Evolutionary conservation across 1,140 invertebrate genomes (phyloP), one percentile per base, ranked within the genome.

Genomic region (Helicorthomorpha holstii): DNA sequence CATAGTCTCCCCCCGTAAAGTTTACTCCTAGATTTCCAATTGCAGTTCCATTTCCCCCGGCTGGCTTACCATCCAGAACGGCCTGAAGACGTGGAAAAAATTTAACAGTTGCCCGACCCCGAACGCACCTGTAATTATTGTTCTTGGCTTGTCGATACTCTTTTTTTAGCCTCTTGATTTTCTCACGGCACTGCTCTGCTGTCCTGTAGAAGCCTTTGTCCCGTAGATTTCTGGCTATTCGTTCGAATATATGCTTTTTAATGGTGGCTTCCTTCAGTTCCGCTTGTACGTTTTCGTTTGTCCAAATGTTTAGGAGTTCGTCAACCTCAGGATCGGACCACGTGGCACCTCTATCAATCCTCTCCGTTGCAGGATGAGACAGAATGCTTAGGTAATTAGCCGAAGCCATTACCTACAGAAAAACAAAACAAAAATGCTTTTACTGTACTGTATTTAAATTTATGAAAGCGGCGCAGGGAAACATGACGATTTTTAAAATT

Each of bases 81-180:
- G 44, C 44, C 21, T 46, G 44, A 10, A 46, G 44, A 7, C 44
- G 4, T 7, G 44, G 44, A 25, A 46, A 46, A 25, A 46, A 46
- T 22, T 46, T 46, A 19, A 46, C 44, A 7, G 44, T 46, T 4
- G 44, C 44, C 19, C 44, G 19, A 12, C 44, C 44, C 12, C 44
- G 7, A 7, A 46, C 44, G 44, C 44, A 46, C 25, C 44, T 46
- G 44, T 46, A 46, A 46, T 46, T 46, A 19, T 46, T 46, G 44
- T 25, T 46, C 44, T 46, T 46, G 19, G 44, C 44, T 22, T 46
- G 44, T 7, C 25, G 19, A 25, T 46, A 46, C 44, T 46, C 44
- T 25, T 46, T 46, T 25, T 46, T 46, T 19, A 46, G 21, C 7
- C 44, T 4, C 44, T 46, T 46, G 44, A 46, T 46, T 19, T 46